Conservation (phyloP, 2,113 vertebrate species). For the Balaeniceps rex region DNA sequence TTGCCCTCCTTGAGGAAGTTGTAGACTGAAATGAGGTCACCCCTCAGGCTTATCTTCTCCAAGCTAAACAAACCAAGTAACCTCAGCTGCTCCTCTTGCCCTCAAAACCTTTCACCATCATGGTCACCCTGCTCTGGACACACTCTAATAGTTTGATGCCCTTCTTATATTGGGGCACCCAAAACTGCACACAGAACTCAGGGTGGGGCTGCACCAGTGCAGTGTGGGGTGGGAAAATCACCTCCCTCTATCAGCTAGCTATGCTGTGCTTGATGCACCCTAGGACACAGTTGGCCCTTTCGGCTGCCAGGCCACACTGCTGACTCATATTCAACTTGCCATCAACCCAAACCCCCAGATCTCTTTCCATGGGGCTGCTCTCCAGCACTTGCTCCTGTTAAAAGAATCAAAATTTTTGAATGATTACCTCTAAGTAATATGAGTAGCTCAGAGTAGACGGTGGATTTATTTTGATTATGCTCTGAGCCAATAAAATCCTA, state of each 20-base stretch:
- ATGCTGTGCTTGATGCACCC: rapidly evolving
- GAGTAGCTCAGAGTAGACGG: not conserved
- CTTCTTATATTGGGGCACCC: not conserved
- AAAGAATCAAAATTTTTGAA: not conserved
- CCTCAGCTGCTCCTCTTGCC: not conserved
- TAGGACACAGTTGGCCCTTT: not conserved
- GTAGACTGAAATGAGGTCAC: rapidly evolving
- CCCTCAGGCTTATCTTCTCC: not conserved
- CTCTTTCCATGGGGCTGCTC: not conserved
- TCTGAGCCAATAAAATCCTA: not conserved
- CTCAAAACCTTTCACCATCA: not conserved
- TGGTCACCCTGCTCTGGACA: not conserved
- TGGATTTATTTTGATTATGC: not conserved
- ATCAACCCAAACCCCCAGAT: not conserved
- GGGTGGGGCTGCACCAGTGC: rapidly evolving
- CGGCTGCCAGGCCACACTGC: not conserved
- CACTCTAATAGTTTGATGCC: not conserved
- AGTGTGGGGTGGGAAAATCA: not conserved
- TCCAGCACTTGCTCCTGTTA: not conserved
- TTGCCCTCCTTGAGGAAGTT: not conserved
- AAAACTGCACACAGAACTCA: not conserved
- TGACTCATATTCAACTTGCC: not conserved
- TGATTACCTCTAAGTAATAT: not conserved
- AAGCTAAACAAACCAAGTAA: not conserved
- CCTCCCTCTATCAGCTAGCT: rapidly evolving